Conservation (phyloP, 23 tunicate genomes). For the Styela clava region DNA sequence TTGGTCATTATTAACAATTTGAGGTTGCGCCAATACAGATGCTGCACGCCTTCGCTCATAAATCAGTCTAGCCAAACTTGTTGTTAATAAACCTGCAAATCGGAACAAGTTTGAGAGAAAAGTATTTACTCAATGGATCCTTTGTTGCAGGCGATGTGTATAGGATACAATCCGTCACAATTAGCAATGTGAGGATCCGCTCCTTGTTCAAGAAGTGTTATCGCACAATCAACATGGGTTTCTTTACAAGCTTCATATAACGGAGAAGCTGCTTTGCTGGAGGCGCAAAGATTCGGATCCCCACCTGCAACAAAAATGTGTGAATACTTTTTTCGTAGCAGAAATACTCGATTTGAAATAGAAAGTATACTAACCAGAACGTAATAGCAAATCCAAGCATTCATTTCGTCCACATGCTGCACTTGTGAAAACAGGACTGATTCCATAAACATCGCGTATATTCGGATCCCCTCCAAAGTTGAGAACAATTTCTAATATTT, state of each 20-base stretch:
- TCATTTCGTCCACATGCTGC: constrained; percentile 87
- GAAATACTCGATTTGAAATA: too few relatives aligned
- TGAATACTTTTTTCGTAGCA: too few relatives aligned
- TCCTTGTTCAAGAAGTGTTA: constrained; percentile 45
- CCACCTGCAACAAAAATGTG: constrained; percentile 39
- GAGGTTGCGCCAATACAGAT: too few relatives aligned
- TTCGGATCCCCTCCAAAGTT: constrained; percentile 60
- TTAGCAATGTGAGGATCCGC: constrained; percentile 79
- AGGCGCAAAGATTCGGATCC: constrained; percentile 68
- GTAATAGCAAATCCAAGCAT: constrained; percentile 48
- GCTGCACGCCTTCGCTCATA: too few relatives aligned
- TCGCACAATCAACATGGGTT: constrained; percentile 62
- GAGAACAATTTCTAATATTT: constrained; percentile 41
- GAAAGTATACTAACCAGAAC: too few relatives aligned
- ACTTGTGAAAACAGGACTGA: constrained; percentile 78
- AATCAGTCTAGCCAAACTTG: too few relatives aligned
- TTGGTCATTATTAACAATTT: too few relatives aligned
- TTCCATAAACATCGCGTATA: constrained; percentile 64
- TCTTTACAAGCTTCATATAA: constrained; percentile 89
- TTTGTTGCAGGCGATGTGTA: constrained; percentile 60
- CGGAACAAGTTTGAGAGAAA: too few relatives aligned
- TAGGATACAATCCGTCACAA: constrained; percentile 78
- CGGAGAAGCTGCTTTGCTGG: constrained; percentile 72
- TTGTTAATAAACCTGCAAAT: too few relatives aligned
- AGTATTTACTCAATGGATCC: constrained; percentile 59